A percentile compares a stretch with the other conserved stretches of the same genome.
phyloP scores from a whole-genome alignment of 2,797 vertebrate species.

The Zenarchopterus dispar region DNA sequence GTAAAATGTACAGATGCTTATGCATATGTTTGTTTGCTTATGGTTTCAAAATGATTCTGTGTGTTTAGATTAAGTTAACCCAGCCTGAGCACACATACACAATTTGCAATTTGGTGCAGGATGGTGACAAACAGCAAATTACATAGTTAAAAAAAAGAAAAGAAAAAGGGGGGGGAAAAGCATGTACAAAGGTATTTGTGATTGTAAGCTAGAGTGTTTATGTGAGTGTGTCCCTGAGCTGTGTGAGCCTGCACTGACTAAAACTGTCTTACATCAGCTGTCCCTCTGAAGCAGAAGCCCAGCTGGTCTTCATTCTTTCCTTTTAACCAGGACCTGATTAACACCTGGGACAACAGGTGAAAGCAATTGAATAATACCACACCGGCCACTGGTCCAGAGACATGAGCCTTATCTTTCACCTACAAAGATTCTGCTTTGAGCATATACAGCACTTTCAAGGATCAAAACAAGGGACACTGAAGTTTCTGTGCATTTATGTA shows the following conservation, averaged over 20 bases:
- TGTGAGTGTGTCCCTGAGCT: not conserved
- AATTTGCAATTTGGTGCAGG: not conserved
- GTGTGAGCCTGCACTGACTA: not conserved
- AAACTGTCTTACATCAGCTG: conserved; percentile 19
- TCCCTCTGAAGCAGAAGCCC: conserved; percentile 23
- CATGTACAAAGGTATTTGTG: conserved; percentile 33
- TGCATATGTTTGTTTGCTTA: conserved; percentile 11
- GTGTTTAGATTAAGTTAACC: too few relatives aligned
- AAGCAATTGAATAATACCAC: conserved; percentile 42
- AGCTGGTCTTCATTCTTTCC: conserved; percentile 47
- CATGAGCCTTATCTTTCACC: conserved; percentile 9
- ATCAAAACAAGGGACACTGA: conserved; percentile 39
- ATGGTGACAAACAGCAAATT: conserved; percentile 2
- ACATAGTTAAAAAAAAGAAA: conserved; percentile 14
- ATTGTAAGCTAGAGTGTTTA: not conserved
- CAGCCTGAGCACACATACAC: too few relatives aligned
- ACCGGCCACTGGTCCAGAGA: not conserved
- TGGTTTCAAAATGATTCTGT: not conserved
- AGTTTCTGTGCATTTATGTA: conserved; percentile 48
- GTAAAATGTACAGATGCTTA: conserved; percentile 14
- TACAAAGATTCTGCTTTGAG: conserved; percentile 22
- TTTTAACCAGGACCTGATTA: conserved; percentile 51
- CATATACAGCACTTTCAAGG: conserved; percentile 4
- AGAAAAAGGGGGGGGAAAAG: conserved; percentile 40
- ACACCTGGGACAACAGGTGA: conserved; percentile 56